Percentiles rank a stretch among this genome's conserved stretches.
phyloP scores from a whole-genome alignment of 2,888 invertebrate species.

The Tipula helvola region DNA sequence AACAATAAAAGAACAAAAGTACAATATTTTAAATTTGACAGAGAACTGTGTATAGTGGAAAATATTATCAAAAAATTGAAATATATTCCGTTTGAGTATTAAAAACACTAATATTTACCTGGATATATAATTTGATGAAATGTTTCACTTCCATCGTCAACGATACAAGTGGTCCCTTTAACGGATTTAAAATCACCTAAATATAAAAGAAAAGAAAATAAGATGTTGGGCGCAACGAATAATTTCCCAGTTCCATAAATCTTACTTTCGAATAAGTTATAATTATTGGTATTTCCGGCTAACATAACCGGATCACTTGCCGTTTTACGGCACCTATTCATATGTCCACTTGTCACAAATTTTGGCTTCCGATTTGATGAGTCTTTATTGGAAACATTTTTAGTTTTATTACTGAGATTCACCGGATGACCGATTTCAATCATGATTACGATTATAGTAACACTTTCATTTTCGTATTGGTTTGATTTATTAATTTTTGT shows the following conservation, averaged over 20 bases:
- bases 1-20: too few relatives aligned
- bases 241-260: neutral
- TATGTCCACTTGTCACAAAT: neutral
- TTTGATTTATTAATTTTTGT: neutral
- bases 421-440: neutral
- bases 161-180: neutral
- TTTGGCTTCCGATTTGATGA: neutral
- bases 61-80: too few relatives aligned
- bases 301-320: neutral
- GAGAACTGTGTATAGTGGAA: too few relatives aligned
- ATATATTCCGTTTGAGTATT: too few relatives aligned
- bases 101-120: neutral
- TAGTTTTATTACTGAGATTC: neutral
- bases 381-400: neutral
- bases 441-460: neutral
- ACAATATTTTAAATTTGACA: too few relatives aligned
- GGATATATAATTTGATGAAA: neutral
- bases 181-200: neutral
- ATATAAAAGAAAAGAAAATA: neutral
- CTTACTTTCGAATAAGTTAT: neutral
- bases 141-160: neutral
- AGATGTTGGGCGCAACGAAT: neutral
- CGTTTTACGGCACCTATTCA: neutral
- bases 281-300: neutral
- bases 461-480: neutral